phyloP scores from a whole-genome alignment of 1,140 invertebrate genomes.

The Yoshiicerus persimilis region DNA sequence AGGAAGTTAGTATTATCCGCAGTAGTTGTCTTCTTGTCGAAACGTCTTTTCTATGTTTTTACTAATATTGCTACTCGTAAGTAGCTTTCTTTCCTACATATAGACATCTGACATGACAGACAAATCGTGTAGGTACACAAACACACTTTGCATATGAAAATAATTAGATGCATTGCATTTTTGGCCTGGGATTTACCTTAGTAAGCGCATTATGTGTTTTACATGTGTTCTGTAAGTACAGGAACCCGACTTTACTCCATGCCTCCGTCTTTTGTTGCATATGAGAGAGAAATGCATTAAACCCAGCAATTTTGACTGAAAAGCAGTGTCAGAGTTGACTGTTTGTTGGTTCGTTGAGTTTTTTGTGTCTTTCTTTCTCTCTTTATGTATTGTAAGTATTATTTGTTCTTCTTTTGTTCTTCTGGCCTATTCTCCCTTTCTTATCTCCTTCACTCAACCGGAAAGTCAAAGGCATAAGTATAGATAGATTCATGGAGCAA shows the following conservation, averaged over 20 bases:
- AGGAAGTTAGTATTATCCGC: not conserved
- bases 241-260: not conserved
- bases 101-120: not conserved
- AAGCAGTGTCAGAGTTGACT: constrained; percentile 11
- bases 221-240: not conserved
- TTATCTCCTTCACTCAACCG: not conserved
- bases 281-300: constrained; percentile 1
- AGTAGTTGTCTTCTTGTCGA: not conserved
- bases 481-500: not conserved
- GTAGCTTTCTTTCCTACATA: not conserved
- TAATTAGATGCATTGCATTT: not conserved
- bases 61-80: not conserved
- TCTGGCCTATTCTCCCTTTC: constrained; percentile 5
- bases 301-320: not conserved
- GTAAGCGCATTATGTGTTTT: not conserved
- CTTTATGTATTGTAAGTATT: constrained; percentile 20
- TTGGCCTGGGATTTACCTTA: not conserved
- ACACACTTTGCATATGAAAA: not conserved
- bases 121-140: not conserved
- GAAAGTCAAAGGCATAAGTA: constrained; percentile 9
- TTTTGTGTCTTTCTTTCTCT: not conserved
- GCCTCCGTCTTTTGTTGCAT: not conserved
- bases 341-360: constrained; percentile 19
- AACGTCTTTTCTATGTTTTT: not conserved
- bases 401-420: constrained; percentile 17